Evolutionary conservation across 2,797 vertebrate genomes (phyloP).

Genomic region (Parauchenoglanis punctatus): DNA sequence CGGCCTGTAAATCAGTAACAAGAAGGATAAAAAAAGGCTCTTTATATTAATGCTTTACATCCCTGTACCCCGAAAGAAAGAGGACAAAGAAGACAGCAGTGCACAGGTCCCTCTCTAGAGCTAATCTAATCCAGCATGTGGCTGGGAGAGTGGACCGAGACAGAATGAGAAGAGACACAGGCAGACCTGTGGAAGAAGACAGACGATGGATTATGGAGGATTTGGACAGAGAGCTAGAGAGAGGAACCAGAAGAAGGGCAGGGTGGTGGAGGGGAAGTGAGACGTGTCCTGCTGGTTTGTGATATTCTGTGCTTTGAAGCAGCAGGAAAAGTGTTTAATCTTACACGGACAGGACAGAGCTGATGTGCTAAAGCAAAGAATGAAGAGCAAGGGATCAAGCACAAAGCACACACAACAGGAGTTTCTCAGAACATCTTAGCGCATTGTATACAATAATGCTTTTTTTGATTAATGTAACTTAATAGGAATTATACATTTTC

Average conservation of each 20-base stretch:
- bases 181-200: background rate
- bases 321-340: conserved; percentile 45
- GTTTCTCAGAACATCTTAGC: background rate
- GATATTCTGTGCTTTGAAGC: conserved; percentile 30
- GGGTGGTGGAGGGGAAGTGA: background rate
- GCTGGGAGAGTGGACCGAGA: conserved; percentile 9
- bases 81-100: background rate
- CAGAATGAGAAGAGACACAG: background rate
- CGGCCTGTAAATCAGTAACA: conserved; percentile 32
- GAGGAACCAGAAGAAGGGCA: background rate
- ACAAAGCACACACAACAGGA: conserved; percentile 30
- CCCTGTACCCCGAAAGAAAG: background rate
- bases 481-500: background rate
- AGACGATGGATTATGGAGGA: background rate
- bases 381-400: conserved; percentile 16
- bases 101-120: conserved; percentile 13
- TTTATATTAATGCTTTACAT: conserved; percentile 30
- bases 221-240: background rate
- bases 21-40: background rate
- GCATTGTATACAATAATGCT: background rate
- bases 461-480: background rate
- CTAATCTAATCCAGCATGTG: conserved; percentile 28
- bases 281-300: conserved; percentile 26
- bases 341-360: conserved; percentile 36
- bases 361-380: conserved; percentile 44